Percentiles rank a stretch among this genome's conserved stretches.
These are phyloP conservation scores for Panulirus ornatus DNA, from an alignment of 1,140 invertebrate genomes.

Conservation along the genomic window DNA sequence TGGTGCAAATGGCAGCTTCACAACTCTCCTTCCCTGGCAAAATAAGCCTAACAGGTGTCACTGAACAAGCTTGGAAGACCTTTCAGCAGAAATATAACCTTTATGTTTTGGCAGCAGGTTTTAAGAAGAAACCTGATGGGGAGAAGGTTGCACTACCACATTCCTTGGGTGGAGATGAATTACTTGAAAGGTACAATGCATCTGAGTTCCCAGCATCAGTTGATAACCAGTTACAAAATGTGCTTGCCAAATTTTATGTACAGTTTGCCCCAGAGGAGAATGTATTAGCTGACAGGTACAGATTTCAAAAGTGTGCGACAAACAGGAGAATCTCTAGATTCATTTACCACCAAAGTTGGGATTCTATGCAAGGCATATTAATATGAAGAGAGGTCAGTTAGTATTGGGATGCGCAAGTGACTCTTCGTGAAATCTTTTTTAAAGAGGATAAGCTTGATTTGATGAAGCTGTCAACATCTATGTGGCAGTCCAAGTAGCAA, in stretches of 20 bases:
- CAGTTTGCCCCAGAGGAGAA: background rate
- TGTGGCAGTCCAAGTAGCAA: too few species aligned
- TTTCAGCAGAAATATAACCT: background rate
- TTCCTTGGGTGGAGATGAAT: background rate
- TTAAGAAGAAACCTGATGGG: background rate
- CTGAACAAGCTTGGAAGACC: too few species aligned
- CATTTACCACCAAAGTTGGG: too few species aligned
- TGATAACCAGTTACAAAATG: background rate
- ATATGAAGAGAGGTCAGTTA: too few species aligned
- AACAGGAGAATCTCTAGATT: too few species aligned
- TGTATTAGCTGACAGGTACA: constrained; percentile 5
- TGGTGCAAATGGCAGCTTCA: background rate
- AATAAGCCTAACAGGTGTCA: background rate
- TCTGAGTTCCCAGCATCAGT: background rate
- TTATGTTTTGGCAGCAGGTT: background rate
- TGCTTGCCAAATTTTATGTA: background rate
- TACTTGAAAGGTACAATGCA: background rate
- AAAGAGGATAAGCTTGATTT: too few species aligned
- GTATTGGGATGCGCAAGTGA: too few species aligned
- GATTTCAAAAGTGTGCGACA: background rate
- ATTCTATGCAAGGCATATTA: too few species aligned
- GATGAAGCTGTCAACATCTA: too few species aligned
- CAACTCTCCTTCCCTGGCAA: background rate
- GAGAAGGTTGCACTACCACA: background rate
- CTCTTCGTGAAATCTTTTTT: too few species aligned